Base-by-base conservation (phyloP, 2,888 invertebrate genomes). In the Darwinula stevensoni region DNA sequence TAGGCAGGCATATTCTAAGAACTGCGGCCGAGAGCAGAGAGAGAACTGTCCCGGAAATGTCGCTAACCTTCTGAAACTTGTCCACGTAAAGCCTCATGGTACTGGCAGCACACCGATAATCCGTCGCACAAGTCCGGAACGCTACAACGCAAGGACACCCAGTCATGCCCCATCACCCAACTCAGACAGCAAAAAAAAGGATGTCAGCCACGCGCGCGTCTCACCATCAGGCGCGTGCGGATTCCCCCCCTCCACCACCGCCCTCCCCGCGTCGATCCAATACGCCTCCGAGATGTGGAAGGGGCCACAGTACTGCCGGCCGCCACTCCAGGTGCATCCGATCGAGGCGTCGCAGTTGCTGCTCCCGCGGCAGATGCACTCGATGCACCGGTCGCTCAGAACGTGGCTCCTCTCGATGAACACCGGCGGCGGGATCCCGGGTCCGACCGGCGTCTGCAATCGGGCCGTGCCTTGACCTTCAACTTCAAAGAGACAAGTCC, bases 11-110 rank as follows among this genome's bases (percentile, higher is more conserved):
- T n/a, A n/a, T n/a, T n/a, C n/a, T n/a, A n/a, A n/a, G n/a, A n/a
- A n/a, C n/a, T n/a, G n/a, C n/a, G 4, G 45, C 48, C 33, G 40
- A 46, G 36, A 49, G 49, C 17, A 44, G 41, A 35, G 49, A 50
- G 18, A 44, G 41, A 4, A 48, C 36, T 2, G 32, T 12, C 1
- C 44, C 42, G 38, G 48, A 44, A 3, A 36, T 39, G 33, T 49
- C 45, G 36, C 49, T 48, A 36, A 48, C 48, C 40, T 43, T 35
- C 22, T 22, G 6, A n/a, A 22, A 22, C n/a, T 22, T 22, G n/a
- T n/a, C n/a, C 22, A 22, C n/a, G 22, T 22, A 22, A n/a, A 6
- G 9, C 22, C 22, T 6, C 22, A 22, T 22, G 22, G 33, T 42
- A 41, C 35, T 27, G 17, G 39, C 41, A 9, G 41, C 39, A 31